Conservation (phyloP, 2,113 vertebrate species). For the Leucosticte australis region DNA sequence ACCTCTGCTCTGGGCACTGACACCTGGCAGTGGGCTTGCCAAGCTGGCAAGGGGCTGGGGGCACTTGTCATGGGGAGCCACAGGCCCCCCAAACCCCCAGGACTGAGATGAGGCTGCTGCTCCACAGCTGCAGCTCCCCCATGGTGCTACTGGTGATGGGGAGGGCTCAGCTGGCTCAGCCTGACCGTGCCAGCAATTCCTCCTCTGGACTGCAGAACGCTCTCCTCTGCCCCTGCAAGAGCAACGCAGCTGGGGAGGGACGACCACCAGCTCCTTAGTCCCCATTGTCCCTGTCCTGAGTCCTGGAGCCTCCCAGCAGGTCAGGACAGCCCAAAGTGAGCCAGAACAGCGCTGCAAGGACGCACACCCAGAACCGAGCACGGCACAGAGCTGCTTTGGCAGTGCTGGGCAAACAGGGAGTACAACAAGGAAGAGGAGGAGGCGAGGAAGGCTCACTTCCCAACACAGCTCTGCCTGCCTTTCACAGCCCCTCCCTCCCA, state of each 20-base stretch:
- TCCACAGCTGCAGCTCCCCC: background rate
- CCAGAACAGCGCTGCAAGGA: background rate
- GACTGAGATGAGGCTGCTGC: background rate
- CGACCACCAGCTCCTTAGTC: background rate
- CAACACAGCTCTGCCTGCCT: background rate
- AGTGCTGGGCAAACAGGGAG: background rate
- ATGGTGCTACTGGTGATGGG: background rate
- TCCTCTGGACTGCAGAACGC: accelerated
- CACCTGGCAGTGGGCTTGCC: background rate
- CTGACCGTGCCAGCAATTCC: background rate
- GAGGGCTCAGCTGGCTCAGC: background rate
- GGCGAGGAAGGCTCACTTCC: background rate
- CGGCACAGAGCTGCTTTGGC: accelerated
- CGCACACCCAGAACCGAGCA: background rate
- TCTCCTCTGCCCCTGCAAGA: background rate
- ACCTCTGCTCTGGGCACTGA: background rate
- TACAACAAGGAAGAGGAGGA: background rate
- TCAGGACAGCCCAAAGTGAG: background rate
- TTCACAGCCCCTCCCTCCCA: background rate
- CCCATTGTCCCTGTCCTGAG: background rate
- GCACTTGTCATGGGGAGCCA: background rate
- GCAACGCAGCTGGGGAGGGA: background rate
- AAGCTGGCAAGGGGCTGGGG: background rate
- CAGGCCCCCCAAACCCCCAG: background rate
- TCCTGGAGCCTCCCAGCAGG: background rate